Conservation (phyloP, 2,113 vertebrate species). For the Buteo buteo region DNA sequence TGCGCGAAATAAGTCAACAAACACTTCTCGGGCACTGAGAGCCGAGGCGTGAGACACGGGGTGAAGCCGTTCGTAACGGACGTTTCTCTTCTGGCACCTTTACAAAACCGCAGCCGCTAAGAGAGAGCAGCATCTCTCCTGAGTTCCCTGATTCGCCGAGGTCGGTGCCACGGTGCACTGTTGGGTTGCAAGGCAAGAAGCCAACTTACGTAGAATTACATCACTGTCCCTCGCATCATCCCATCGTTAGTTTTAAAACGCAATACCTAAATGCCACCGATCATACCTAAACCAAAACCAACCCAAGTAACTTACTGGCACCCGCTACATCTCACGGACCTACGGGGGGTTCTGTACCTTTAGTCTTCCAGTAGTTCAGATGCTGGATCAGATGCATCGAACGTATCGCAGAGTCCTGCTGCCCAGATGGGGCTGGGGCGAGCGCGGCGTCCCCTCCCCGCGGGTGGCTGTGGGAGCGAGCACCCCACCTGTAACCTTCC, state of each 20-base stretch:
- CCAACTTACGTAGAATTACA: not conserved
- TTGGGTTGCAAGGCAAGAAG: not conserved
- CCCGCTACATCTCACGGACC: accelerated
- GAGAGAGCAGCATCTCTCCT: not conserved
- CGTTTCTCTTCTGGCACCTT: not conserved
- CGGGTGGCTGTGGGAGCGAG: not conserved
- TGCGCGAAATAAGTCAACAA: accelerated
- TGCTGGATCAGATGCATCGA: accelerated
- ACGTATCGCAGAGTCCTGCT: not conserved
- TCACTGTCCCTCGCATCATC: not conserved
- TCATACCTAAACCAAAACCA: not conserved
- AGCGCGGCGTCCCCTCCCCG: not conserved
- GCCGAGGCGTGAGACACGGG: not conserved
- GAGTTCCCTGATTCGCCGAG: not conserved
- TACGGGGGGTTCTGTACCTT: accelerated
- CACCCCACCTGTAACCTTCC: not conserved
- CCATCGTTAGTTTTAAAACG: not conserved
- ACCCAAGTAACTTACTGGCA: accelerated
- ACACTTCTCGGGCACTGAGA: not conserved
- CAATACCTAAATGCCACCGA: not conserved
- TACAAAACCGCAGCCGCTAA: not conserved
- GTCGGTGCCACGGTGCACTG: not conserved
- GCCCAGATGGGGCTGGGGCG: not conserved
- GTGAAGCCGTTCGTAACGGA: accelerated
- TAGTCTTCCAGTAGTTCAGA: not conserved